Base-by-base conservation (phyloP, 2,797 vertebrate genomes). In the Sciurus carolinensis region DNA sequence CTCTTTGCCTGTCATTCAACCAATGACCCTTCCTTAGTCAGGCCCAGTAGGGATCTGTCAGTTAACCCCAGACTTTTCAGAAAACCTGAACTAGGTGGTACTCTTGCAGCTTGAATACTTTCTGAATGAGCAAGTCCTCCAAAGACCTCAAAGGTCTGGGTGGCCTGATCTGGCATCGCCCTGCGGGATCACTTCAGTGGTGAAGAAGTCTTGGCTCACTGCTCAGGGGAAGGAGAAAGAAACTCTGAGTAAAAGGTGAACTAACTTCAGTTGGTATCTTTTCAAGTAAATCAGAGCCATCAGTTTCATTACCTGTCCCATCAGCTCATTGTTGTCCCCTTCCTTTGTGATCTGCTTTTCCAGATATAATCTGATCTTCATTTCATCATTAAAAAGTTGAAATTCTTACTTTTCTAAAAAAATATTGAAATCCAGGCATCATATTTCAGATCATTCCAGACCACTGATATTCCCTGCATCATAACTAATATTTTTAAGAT, bases 391-490 rank as follows among this genome's bases (percentile, higher is more conserved):
- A 97, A 98, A 84, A 0, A 90, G 80, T 96, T 98, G 62, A 7
- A 96, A 64, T 82, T 92, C 96, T 50, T 98, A 39, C 26, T 50
- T 98, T 54, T 97, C 98, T 5, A 98, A 98, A 3, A 3, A 98
- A 97, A 79, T 98, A 98, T 30, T 98, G 98, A 99, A 99, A 86
- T 99, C 99, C 96, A 99, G 91, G 33, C 98, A 96, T 99, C 99
- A 1, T 99, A 99, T 17, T 97, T 98, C 75, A 98, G 92, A 5
- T 98, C 99, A 17, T 98, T 99, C 98, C 99, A 99, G 39, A 99
- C 98, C 14, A 99, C 92, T 98, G 99, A 99, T 99, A 99, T 99
- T 98, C 98, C 99, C 52, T 99, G 98, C 98, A 99, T 47, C 99
- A 99, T 87, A 99, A 98, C 98, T 62, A 99, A 99, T 97, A 98